Base-by-base conservation (phyloP, 1,140 invertebrate genomes). In the Tetramorium parvispinum region DNA sequence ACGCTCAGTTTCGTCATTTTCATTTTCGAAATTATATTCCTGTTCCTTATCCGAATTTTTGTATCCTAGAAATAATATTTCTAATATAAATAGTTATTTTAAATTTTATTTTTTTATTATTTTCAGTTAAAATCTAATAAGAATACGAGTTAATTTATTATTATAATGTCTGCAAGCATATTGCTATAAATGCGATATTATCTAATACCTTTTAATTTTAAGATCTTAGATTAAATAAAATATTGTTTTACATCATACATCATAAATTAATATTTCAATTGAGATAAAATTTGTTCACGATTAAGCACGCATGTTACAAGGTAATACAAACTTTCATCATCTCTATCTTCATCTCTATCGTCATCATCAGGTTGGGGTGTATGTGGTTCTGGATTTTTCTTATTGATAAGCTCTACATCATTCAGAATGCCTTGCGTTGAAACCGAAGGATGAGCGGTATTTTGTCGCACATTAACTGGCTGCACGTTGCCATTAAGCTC, bases 361-460 rank as follows among this genome's bases (percentile, higher is more conserved):
- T 92, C 91, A 13, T 88, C 91, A 10, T 91, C 90, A 49, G 90
- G 81, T 18, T 90, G 89, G 0, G 89, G 90, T 16, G 81, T 24
- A 10, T 92, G 91, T 0, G 90, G 89, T 1, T 85, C 40, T 1
- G 92, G 92, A 61, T 93, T 93, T 63, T 94, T 94, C 24, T 92
- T 94, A 24, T 93, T 86, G 10, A 95, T 91, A 8, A 95, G 83
- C 65, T 95, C 94, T 6, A 93, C 94, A 63, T 95, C 94, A 0
- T 91, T 88, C 32, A 91, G 83, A 43, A 95, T 94, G 55, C 88
- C 85, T 21, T 92, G 91, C n/a, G 75, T 75, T 16, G 92, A 89
- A 24, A 89, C 89, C 0, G 76, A 32, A 57, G 88, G 85, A 59
- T 77, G 83, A 11, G 59, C 13, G 16, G 37, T 66, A 0, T 88